phyloP scores from a whole-genome alignment of 2,888 invertebrate genomes.

The Geophilus truncorum region DNA sequence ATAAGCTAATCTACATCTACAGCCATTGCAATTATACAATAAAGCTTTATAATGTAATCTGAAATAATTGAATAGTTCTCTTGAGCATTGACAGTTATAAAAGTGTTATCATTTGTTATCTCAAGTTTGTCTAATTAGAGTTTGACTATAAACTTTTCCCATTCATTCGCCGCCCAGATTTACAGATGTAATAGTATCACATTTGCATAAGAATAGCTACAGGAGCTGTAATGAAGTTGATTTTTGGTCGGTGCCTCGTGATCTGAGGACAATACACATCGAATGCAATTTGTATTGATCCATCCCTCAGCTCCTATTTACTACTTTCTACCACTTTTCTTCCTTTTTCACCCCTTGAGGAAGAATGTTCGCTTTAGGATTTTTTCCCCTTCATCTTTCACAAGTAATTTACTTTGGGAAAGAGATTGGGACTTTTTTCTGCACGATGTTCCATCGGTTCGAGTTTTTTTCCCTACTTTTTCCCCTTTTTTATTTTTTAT shows the following conservation, averaged over 20 bases:
- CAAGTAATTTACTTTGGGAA: conserved; percentile 11
- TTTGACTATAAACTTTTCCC: background rate
- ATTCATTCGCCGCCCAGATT: background rate
- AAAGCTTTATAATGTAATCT: too few relatives aligned
- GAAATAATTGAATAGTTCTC: too few relatives aligned
- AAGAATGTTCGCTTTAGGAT: background rate
- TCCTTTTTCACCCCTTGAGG: background rate
- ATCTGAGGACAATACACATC: background rate
- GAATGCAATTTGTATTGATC: conserved; percentile 8
- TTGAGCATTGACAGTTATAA: too few relatives aligned
- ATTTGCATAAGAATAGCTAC: background rate
- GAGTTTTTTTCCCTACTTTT: background rate
- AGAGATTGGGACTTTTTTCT: conserved; percentile 6
- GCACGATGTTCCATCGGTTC: background rate
- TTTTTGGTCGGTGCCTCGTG: background rate
- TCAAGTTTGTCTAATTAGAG: background rate
- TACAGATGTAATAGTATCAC: background rate
- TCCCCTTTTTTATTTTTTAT: background rate
- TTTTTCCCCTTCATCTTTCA: conserved; percentile 6
- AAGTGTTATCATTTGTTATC: background rate
- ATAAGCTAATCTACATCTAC: too few relatives aligned
- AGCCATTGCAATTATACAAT: too few relatives aligned
- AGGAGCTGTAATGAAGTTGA: background rate
- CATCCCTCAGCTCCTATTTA: background rate
- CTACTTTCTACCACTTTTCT: background rate